Evolutionary conservation across 2,888 invertebrate species (phyloP), one percentile per base, ranked within the genome.

Genomic region (Dicyrtoma fusca): DNA sequence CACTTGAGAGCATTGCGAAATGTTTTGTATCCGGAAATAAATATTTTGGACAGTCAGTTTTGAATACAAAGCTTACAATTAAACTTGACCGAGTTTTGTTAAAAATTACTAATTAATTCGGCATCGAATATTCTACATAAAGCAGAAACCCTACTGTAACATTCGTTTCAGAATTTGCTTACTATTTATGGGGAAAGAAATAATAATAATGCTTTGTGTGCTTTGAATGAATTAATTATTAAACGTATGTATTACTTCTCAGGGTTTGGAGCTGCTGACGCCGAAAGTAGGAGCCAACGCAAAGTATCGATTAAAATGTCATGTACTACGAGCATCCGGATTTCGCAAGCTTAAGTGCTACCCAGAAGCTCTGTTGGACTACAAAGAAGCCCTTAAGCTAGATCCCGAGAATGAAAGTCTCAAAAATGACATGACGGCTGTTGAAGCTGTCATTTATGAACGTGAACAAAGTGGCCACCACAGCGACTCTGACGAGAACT

Each of bases 201-300:
- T 34, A 34, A 5, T 5, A 34, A 34, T 34, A 34, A 34, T n/a
- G n/a, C n/a, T n/a, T n/a, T 47, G 47, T 47, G 47, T n/a, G n/a
- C n/a, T n/a, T n/a, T n/a, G n/a, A 34, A 34, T 11, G 51, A 1
- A 44, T 55, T 61, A 23, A n/a, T 51, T 61, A 19, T 53, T 51
- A n/a, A n/a, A n/a, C n/a, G n/a, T n/a, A n/a, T n/a, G n/a, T n/a
- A n/a, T n/a, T n/a, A n/a, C n/a, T 71, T 80, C 80, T 0, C 84
- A 88, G 84, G 92, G 92, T 0, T 81, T 94, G 73, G 91, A 92
- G 23, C 84, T 93, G 66, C 86, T 93, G 84, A 87, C 86, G 79
- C 94, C 94, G 10, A 86, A 88, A 59, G 91, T 91, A 74, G 87
- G 88, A 69, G 87, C 88, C 49, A 94, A 94, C 84, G 87, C 88